phyloP scores from a whole-genome alignment of 1,140 invertebrate species.

The Drosophila triauraria region DNA sequence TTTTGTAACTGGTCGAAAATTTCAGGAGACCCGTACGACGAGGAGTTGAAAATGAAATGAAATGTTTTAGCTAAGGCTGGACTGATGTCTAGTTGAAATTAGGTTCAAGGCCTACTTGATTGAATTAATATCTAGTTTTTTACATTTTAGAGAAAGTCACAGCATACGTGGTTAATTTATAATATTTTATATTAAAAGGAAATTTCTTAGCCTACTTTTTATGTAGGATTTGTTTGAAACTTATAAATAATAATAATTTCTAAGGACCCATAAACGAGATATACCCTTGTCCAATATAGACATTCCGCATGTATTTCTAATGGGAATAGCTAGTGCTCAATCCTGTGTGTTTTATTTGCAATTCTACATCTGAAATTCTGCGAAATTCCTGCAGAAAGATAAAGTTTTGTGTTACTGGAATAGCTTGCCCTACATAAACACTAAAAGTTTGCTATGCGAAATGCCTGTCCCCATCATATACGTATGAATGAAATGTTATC shows the following conservation, averaged over 20 bases:
- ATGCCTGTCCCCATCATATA: conserved; percentile 24
- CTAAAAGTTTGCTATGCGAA: conserved; percentile 24
- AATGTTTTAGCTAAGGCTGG: too few species aligned
- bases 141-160: background rate
- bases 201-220: too few species aligned
- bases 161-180: background rate
- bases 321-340: conserved; percentile 2
- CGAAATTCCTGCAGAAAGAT: conserved; percentile 15
- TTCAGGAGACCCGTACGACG: conserved; percentile 1
- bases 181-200: too few species aligned
- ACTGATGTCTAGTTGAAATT: background rate
- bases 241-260: background rate
- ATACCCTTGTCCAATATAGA: conserved; percentile 3
- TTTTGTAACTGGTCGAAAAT: background rate
- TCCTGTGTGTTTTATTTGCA: conserved; percentile 19
- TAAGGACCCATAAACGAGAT: too few species aligned
- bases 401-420: conserved; percentile 32
- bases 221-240: too few species aligned
- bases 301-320: conserved; percentile 14
- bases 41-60: background rate
- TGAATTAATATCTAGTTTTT: too few species aligned
- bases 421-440: conserved; percentile 42
- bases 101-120: background rate
- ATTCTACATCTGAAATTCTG: conserved; percentile 18
- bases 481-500: conserved; percentile 49